Base-by-base conservation (phyloP, 2,888 invertebrate genomes). In the Tenthredo mesomela region DNA sequence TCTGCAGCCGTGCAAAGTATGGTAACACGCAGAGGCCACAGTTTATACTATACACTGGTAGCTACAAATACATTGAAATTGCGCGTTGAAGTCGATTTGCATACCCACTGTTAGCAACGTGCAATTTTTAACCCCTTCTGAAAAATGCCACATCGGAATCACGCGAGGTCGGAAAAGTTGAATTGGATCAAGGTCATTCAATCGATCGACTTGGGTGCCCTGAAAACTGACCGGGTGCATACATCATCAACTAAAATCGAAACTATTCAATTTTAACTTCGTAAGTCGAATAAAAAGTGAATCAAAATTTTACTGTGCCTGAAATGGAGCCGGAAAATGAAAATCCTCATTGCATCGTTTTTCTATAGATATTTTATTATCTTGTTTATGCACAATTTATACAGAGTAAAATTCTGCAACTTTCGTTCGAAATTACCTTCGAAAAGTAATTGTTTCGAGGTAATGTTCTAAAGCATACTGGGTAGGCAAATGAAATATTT, bases 41-140 rank as follows among this genome's bases (percentile, higher is more conserved):
- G 40, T 37, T 61, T 80, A 80, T n/a, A 29, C n/a, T 73, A 37
- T 61, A 21, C 58, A 33, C 21, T 21, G 33, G 37, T 67, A 67
- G 29, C 10, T 47, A 82, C 47, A 82, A 47, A 70, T 29, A 82
- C 25, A 43, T 43, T 70, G 47, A 25, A 82, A 67, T 7, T 37
- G 25, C 37, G 67, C 47, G 82, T 82, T 67, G 18, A 47, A 82
- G 18, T 61, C 67, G 82, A 82, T 82, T 82, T 82, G 82, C 82
- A 67, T 65, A 82, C 10, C 67, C 33, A 4, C 25, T 25, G 67
- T 29, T 82, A 47, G 50, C 50, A 29, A 80, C 47, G 67, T 82
- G 70, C 12, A 65, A 70, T 82, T 80, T 82, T 29, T 29, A 18
- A 47, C 29, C 67, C 18, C 47, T 37, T 70, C n/a, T 43, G 25